Conservation (phyloP, 2,113 vertebrate genomes). For the Ictidomys tridecemlineatus region DNA sequence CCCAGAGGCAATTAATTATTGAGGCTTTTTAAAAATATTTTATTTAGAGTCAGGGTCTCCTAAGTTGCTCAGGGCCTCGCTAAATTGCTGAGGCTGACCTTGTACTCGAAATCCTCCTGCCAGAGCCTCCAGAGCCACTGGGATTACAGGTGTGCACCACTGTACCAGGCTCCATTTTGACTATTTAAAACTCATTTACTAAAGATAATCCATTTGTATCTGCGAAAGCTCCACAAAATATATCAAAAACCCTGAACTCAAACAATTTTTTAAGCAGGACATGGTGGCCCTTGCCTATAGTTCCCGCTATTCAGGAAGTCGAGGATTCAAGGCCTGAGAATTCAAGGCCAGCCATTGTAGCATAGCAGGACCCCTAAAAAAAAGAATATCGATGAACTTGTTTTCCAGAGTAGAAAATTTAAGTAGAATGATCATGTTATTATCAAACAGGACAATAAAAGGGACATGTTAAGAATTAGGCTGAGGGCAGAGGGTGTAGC, state of each 20-base stretch:
- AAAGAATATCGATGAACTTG: background rate
- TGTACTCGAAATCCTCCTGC: no score
- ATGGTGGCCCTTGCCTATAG: no score
- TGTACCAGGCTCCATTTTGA: no score
- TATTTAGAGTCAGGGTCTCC: no score
- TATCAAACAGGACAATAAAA: background rate
- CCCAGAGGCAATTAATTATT: no score
- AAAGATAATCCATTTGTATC: background rate
- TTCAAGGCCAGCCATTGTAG: background rate
- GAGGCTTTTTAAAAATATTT: no score
- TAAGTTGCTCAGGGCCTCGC: no score
- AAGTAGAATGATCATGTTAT: background rate
- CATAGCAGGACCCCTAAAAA: background rate
- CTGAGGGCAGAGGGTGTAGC: background rate
- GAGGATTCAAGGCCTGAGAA: background rate
- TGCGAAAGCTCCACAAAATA: background rate
- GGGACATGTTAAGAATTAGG: background rate
- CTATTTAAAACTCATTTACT: no score
- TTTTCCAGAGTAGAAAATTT: background rate
- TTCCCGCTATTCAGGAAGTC: background rate
- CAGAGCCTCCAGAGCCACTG: no score
- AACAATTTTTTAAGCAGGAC: background rate
- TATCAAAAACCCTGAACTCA: background rate
- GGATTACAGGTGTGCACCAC: no score
- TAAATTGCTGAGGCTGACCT: no score